Evolutionary conservation across 1,140 invertebrate species (phyloP).

Genomic region (Lepidotrigona ventralis): DNA sequence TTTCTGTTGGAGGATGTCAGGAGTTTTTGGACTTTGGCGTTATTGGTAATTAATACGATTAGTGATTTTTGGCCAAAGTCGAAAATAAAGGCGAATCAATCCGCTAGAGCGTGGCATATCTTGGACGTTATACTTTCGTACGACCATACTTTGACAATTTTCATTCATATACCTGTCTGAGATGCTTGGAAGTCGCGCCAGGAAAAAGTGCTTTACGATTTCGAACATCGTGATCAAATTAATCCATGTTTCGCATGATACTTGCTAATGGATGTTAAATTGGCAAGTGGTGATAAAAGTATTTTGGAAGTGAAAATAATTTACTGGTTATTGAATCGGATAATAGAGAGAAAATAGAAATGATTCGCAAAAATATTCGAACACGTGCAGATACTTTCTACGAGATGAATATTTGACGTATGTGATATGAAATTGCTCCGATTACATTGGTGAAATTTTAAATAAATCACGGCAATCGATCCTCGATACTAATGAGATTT

Average conservation of each 20-base stretch:
- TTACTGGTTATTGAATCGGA: neutral
- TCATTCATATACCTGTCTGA: too few species aligned
- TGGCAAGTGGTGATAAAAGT: neutral
- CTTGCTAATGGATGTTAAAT: neutral
- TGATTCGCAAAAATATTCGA: neutral
- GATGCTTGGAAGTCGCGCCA: neutral
- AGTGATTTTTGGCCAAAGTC: too few species aligned
- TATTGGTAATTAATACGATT: neutral
- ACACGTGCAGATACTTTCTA: neutral
- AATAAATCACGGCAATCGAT: too few species aligned
- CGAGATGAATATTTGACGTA: neutral
- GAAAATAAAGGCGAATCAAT: too few species aligned
- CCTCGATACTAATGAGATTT: too few species aligned
- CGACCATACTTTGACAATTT: too few species aligned
- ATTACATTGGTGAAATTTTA: too few species aligned
- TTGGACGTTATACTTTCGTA: too few species aligned
- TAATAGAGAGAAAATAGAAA: fast-evolving
- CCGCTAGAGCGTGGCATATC: too few species aligned
- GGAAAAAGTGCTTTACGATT: neutral
- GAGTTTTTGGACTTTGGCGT: too few species aligned
- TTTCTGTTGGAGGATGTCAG: too few species aligned
- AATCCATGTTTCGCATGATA: neutral
- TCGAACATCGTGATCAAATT: neutral
- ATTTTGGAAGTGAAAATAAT: neutral
- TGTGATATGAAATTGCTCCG: neutral